These are phyloP conservation scores for Nomada flava DNA, from an alignment of 2,888 invertebrate genomes.

Conservation along the genomic window DNA sequence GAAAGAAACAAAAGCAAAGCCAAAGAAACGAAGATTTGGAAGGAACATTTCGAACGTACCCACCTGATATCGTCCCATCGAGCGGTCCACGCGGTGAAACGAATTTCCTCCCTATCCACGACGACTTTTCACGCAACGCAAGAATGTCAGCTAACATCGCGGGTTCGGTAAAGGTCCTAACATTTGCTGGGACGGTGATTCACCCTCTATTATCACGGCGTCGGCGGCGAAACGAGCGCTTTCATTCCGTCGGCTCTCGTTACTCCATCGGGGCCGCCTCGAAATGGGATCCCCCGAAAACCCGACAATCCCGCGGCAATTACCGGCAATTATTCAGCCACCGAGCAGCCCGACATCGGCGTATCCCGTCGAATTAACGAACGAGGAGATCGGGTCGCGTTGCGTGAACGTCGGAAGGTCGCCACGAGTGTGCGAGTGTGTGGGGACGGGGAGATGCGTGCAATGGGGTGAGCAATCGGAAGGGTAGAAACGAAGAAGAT, in stretches of 20 bases:
- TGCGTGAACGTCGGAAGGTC: constrained; percentile 56
- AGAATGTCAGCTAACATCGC: constrained; percentile 53
- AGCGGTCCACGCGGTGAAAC: constrained; percentile 10
- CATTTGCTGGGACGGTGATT: constrained; percentile 33
- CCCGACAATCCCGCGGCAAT: constrained; percentile 35
- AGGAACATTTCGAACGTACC: constrained; percentile 18
- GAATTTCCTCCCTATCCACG: constrained; percentile 17
- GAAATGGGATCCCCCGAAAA: constrained; percentile 19
- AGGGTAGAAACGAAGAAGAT: constrained; percentile 10
- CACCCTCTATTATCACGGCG: constrained; percentile 35
- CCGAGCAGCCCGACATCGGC: constrained; percentile 5
- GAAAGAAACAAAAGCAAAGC: neutral
- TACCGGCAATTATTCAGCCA: constrained; percentile 43
- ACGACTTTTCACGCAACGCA: constrained; percentile 64
- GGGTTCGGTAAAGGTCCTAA: constrained; percentile 46
- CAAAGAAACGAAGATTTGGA: neutral
- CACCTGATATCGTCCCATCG: constrained; percentile 34
- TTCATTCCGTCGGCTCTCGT: constrained; percentile 32
- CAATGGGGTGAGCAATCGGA: constrained; percentile 27
- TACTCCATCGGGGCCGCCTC: constrained; percentile 1
- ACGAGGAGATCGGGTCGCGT: constrained; percentile 33
- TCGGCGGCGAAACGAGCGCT: constrained; percentile 26
- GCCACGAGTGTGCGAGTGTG: neutral
- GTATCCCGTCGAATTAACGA: constrained; percentile 4
- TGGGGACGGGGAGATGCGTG: neutral